phyloP scores from a whole-genome alignment of 2,797 vertebrate species.

The Setipinna tenuifilis region DNA sequence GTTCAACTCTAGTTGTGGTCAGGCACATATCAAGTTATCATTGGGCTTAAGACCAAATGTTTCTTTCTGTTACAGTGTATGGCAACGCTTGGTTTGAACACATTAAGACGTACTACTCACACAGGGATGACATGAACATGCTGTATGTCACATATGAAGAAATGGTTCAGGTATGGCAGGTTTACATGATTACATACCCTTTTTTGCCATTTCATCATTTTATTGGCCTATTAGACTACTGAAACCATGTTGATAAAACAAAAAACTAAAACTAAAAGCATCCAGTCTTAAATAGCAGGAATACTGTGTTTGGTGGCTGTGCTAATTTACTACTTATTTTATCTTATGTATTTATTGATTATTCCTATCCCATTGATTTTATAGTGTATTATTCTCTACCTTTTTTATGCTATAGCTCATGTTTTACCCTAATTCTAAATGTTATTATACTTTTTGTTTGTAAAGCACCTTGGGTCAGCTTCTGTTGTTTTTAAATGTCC shows the following conservation, averaged over 20 bases:
- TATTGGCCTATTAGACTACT: not conserved
- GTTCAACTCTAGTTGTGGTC: too few species aligned
- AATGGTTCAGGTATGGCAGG: constrained; percentile 63
- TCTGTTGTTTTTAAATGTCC: too few species aligned
- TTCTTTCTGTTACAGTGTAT: constrained; percentile 59
- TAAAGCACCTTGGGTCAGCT: too few species aligned
- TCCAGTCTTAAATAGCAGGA: not conserved
- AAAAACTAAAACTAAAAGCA: too few species aligned
- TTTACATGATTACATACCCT: not conserved
- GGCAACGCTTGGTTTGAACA: constrained; percentile 71
- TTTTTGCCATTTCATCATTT: too few species aligned
- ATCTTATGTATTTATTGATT: too few species aligned
- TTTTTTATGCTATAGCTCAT: too few species aligned
- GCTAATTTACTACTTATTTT: not conserved
- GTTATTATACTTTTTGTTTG: too few species aligned
- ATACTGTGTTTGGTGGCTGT: not conserved
- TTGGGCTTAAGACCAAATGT: constrained; percentile 12
- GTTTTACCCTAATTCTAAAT: too few species aligned
- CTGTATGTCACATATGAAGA: constrained; percentile 72
- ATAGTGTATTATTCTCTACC: too few species aligned
- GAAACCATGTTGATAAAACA: too few species aligned
- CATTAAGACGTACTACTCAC: constrained; percentile 62
- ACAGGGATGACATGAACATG: constrained; percentile 67
- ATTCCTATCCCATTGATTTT: too few species aligned
- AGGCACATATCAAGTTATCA: not conserved